phyloP scores from a whole-genome alignment of 2,113 vertebrate genomes.

The Manacus vitellinus region DNA sequence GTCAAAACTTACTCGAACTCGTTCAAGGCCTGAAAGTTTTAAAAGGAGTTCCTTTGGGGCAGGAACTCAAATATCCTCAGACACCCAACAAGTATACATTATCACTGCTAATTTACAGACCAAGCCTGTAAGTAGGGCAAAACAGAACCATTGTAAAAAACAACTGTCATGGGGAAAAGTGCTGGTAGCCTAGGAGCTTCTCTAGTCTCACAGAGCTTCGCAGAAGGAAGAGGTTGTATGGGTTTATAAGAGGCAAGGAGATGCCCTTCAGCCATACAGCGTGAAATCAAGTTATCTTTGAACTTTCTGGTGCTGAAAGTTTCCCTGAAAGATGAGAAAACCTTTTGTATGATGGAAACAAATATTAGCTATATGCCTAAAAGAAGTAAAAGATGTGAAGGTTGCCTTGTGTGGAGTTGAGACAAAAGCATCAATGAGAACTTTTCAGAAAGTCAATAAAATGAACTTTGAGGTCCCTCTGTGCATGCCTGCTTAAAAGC shows the following conservation, averaged over 20 bases:
- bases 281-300: not conserved
- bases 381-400: not conserved
- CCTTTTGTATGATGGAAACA: not conserved
- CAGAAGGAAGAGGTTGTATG: not conserved
- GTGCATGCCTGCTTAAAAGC: not conserved
- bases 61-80: not conserved
- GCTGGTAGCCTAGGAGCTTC: not conserved
- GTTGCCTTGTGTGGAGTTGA: not conserved
- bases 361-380: not conserved
- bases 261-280: not conserved
- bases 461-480: not conserved
- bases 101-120: not conserved
- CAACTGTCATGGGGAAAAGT: not conserved
- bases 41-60: not conserved
- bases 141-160: not conserved
- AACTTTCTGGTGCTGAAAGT: not conserved
- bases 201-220: not conserved
- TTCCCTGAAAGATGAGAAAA: not conserved
- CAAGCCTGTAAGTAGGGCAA: not conserved
- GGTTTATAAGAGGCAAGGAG: not conserved
- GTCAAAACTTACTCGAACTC: not conserved
- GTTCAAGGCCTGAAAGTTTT: not conserved
- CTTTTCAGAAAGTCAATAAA: not conserved
- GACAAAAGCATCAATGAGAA: not conserved
- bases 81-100: not conserved